phyloP scores from a whole-genome alignment of 2,113 vertebrate genomes.

The Ginglymostoma cirratum region DNA sequence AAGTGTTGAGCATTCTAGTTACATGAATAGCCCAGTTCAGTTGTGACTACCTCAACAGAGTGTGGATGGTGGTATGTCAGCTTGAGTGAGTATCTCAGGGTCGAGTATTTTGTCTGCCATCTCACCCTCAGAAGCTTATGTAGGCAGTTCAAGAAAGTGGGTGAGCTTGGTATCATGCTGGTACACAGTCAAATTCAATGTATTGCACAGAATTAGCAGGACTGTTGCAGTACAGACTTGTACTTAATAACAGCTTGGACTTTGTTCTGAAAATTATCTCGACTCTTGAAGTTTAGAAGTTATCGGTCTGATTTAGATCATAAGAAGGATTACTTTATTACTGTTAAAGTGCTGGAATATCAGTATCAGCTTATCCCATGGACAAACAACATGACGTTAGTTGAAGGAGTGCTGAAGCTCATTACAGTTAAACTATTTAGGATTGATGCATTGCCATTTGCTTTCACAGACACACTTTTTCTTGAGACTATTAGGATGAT shows the following conservation, averaged over 20 bases:
- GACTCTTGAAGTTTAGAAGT: neutral
- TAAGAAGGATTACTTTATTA: neutral
- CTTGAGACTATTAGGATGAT: slow-evolving; percentile 27
- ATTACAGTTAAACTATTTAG: slow-evolving; percentile 20
- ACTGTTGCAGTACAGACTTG: neutral
- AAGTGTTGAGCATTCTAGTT: neutral
- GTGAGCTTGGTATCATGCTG: neutral
- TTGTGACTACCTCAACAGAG: neutral
- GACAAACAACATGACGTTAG: neutral
- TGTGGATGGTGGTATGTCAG: neutral
- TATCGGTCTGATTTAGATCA: neutral
- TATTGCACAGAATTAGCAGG: neutral
- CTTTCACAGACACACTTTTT: slow-evolving; percentile 10
- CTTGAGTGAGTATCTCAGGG: neutral
- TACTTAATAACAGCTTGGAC: neutral
- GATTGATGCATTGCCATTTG: slow-evolving; percentile 33
- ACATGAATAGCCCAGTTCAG: neutral
- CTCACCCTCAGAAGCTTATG: neutral
- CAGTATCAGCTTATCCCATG: neutral
- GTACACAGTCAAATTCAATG: neutral
- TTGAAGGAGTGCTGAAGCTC: slow-evolving; percentile 2
- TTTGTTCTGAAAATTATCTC: slow-evolving; percentile 1
- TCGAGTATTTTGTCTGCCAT: neutral
- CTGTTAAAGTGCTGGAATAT: neutral
- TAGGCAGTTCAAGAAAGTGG: neutral